These are phyloP conservation scores for Lordiphosa clarofinis DNA, from an alignment of 1,140 invertebrate genomes.

Conservation along the genomic window DNA sequence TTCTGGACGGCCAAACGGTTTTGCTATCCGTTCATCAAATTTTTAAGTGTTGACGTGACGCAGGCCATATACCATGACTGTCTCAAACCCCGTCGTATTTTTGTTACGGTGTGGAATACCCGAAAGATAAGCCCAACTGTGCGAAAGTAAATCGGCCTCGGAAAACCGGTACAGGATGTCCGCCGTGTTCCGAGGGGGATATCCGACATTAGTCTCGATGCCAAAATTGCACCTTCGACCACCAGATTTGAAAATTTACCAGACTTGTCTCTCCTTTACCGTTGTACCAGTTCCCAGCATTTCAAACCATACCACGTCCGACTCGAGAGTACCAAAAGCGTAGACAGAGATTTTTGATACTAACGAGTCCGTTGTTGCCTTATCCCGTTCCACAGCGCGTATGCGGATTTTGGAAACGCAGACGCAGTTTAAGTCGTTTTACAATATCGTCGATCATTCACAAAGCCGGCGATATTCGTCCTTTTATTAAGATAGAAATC, in stretches of 20 bases:
- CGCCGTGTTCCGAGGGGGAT: constrained; percentile 1
- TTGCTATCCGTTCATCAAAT: not conserved
- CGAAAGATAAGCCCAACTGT: constrained; percentile 10
- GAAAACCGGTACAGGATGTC: constrained; percentile 14
- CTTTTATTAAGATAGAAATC: constrained; percentile 7
- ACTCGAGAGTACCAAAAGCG: constrained; percentile 8
- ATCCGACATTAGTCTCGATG: constrained; percentile 6
- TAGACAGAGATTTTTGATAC: constrained; percentile 3
- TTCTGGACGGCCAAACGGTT: too few relatives aligned
- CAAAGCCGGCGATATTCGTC: constrained; percentile 13
- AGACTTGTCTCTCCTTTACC: not conserved
- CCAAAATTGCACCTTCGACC: not conserved
- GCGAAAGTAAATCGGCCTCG: not conserved
- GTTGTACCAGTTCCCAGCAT: not conserved
- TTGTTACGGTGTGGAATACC: constrained; percentile 8
- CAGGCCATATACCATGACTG: constrained; percentile 8
- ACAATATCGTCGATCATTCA: constrained; percentile 2
- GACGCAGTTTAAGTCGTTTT: constrained; percentile 2
- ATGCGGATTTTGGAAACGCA: constrained; percentile 12
- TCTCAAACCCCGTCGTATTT: not conserved
- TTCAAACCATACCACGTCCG: constrained; percentile 21
- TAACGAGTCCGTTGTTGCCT: not conserved
- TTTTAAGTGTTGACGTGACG: constrained; percentile 6
- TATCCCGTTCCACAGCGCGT: not conserved
- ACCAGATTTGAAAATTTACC: not conserved